Base-by-base conservation (phyloP, 2,888 invertebrate species). In the Neria commutata region DNA sequence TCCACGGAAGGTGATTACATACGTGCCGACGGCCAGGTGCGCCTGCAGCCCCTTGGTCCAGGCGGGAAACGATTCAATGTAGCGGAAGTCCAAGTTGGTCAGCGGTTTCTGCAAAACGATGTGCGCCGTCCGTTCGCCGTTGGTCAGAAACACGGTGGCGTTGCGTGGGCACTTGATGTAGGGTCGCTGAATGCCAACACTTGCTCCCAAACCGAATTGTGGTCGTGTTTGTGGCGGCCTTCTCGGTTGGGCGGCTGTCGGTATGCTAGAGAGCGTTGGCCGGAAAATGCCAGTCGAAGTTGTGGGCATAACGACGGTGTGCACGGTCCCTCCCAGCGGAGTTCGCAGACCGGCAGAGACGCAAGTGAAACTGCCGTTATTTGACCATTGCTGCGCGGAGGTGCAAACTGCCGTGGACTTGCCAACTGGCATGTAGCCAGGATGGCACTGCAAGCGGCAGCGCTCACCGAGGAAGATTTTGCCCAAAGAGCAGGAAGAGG, bases 51-150 rank as follows among this genome's bases (percentile, higher is more conserved):
- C 81, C 66, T 85, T 86, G 0, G 86, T 87, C 89, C 89, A 89
- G 2, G 81, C 64, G 2, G 89, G 89, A 47, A 83, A 83, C 0
- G 87, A 84, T 26, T 84, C 84, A 29, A 89, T 84, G 68, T 85
- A 85, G 66, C 87, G 86, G 63, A 86, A 88, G 74, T 89, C 87
- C 71, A 89, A 84, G 76, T 89, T 89, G 29, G 89, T 86, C 70
- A 86, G 77, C 1, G 85, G 85, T 55, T 75, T 76, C 24, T 80
- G 85, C 0, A 87, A 83, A 59, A 85, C 71, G n/a, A 82, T 75
- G 45, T 77, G 76, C 2, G 79, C 73, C 4, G 70, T 76, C 10
- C 61, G 66, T 40, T 80, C 77, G 0, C 69, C 74, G 1, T 66
- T 82, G 2, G 85, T 84, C 48, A 89, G 80, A 48, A 84, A 83